Base-by-base conservation (phyloP, 2,888 invertebrate genomes). In the Hydraecia micacea region DNA sequence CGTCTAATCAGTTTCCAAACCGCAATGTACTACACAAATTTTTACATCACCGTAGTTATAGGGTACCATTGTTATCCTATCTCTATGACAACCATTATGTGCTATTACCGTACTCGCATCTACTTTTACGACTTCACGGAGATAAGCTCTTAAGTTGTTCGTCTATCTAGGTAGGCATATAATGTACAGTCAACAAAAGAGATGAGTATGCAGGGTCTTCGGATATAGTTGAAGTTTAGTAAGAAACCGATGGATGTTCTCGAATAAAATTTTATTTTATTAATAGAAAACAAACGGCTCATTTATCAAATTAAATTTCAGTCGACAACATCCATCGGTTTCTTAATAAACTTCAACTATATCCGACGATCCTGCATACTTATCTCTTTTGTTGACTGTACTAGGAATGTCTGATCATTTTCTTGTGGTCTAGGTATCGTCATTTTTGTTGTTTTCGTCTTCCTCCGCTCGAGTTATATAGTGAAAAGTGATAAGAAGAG, bases 61-160 rank as follows among this genome's bases (percentile, higher is more conserved):
- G 39, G 4, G 21, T 42, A 18, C 9, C 49, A 8, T 60, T 42
- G 63, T 74, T 36, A 65, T 39, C n/a, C 32, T 85, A 78, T 85
- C 78, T 84, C 49, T 70, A 85, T 49, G 81, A 58, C 66, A 49
- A 28, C 58, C 78, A 73, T 84, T 74, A 75, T 52, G 68, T 36
- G 55, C 67, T 81, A 75, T 85, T 85, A 81, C 85, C 81, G 68
- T 32, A 63, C 71, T 75, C 69, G n/a, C 68, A 73, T 81, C 58
- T 70, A 75, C 55, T 85, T 84, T 84, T 81, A 84, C 36, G 85
- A 77, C 63, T 65, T 78, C 52, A 5, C 7, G 2, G 42, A 77
- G 84, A 84, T 85, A 81, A 85, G 81, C 77, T 15, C 77, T 75
- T 72, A 28, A 62, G 58, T 39, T 49, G 42, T 39, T 32, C 25